Evolutionary conservation across 2,797 vertebrate genomes (phyloP).

Genomic region (Epinephelus awoara): DNA sequence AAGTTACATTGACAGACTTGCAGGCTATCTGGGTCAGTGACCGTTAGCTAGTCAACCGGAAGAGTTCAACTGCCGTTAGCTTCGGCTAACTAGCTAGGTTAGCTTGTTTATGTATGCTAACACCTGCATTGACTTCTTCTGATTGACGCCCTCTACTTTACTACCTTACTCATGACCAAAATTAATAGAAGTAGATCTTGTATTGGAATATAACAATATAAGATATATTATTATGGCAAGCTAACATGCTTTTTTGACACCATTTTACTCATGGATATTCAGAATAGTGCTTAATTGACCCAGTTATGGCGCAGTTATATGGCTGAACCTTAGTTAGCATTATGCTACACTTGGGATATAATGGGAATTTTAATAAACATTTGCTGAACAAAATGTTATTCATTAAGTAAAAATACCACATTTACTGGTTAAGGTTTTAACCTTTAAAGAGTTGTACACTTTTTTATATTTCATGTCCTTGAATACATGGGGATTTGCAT

Average conservation of each 20-base stretch:
- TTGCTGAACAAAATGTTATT: not conserved
- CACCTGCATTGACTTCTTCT: not conserved
- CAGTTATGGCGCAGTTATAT: no score
- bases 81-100: constrained; percentile 4
- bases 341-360: not conserved
- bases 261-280: not conserved
- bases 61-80: not conserved
- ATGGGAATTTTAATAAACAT: not conserved
- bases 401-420: not conserved
- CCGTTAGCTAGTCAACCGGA: not conserved
- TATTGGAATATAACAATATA: not conserved
- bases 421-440: not conserved
- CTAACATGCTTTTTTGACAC: not conserved
- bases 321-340: no score
- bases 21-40: not conserved
- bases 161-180: not conserved
- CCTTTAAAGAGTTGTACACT: not conserved
- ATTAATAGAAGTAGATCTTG: not conserved
- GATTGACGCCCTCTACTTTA: not conserved
- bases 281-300: not conserved
- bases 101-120: not conserved
- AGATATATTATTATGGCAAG: not conserved
- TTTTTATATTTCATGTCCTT: not conserved
- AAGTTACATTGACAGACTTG: not conserved
- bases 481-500: not conserved